Evolutionary conservation across 2,113 vertebrate genomes (phyloP).

Genomic region (Podarcis raffonei): DNA sequence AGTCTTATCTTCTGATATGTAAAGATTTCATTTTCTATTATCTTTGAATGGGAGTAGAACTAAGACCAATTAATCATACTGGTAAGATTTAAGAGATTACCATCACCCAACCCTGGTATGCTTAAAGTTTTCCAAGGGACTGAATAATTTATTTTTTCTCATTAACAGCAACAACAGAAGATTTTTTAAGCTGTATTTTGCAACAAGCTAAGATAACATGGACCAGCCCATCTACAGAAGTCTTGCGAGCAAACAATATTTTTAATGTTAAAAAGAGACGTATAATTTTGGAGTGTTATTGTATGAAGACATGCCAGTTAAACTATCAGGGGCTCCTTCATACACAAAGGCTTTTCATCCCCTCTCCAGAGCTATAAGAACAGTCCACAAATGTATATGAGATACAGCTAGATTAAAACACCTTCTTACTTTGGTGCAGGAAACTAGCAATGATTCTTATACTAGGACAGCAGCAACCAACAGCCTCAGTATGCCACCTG

Average conservation of each 20-base stretch:
- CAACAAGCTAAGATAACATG: too few species aligned
- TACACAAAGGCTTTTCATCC: neutral
- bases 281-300: neutral
- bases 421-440: neutral
- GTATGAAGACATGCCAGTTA: neutral
- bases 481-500: neutral
- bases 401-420: neutral
- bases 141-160: too few species aligned
- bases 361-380: neutral
- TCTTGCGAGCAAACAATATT: neutral
- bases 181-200: too few species aligned
- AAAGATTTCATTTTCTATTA: neutral
- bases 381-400: too few species aligned
- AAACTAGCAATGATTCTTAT: neutral
- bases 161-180: too few species aligned
- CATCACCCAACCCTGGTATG: too few species aligned
- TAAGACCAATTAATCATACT: neutral
- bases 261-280: neutral
- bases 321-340: neutral
- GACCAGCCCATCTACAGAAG: neutral
- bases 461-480: neutral
- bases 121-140: too few species aligned
- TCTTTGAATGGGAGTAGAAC: accelerated
- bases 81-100: neutral
- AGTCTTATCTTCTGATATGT: neutral